Conservation (phyloP, 2,888 invertebrate species). For the Imbricaverruca yamaguchii region DNA sequence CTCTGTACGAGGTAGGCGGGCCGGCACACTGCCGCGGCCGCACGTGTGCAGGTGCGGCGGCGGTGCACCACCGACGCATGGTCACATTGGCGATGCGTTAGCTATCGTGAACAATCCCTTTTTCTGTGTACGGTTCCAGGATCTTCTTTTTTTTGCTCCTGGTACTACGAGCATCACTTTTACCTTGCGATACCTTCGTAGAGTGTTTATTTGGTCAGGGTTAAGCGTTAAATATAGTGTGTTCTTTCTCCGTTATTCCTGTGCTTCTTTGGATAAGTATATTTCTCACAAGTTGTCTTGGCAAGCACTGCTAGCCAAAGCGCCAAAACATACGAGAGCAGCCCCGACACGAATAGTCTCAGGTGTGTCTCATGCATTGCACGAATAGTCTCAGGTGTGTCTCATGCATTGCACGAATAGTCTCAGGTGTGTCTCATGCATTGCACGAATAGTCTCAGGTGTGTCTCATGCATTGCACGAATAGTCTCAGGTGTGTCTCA, state of each 20-base stretch:
- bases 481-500: no score
- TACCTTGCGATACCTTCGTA: neutral
- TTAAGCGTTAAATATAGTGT: neutral
- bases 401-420: no score
- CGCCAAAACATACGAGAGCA: no score
- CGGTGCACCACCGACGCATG: neutral
- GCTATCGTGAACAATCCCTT: neutral
- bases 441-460: no score
- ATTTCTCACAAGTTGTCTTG: no score
- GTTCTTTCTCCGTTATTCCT: neutral
- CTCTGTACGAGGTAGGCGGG: conserved; percentile 30
- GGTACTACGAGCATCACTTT: neutral
- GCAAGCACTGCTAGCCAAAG: no score
- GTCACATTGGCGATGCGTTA: neutral
- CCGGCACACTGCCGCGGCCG: neutral
- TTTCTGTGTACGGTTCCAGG: neutral
- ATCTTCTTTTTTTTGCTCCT: neutral
- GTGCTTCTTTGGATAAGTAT: no score
- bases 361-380: no score
- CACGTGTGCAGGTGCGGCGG: neutral
- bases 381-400: no score
- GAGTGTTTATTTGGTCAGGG: neutral
- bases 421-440: no score
- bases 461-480: no score
- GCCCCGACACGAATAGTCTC: no score